Evolutionary conservation across 2,113 vertebrate species (phyloP), one percentile per base, ranked within the genome.

Genomic region (Muscicapa adusta): DNA sequence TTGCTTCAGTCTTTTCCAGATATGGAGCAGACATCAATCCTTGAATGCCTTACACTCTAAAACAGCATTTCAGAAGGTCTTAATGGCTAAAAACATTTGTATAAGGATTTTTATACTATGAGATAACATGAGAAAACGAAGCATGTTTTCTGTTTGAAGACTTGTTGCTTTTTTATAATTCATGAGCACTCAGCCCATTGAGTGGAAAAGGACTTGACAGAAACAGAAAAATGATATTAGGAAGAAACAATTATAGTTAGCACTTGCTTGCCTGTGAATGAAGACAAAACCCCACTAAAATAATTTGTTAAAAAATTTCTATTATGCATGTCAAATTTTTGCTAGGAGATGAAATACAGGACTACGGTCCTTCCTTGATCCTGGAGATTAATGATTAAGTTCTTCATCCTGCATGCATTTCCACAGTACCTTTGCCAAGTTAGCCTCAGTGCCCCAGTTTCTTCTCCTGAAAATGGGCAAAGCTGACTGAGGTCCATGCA

Each of bases 61-160:
- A 93, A 91, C 83, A 96, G 88, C 91, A 88, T 83, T 79, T 95
- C 3, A 1, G 51, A 90, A 94, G 34, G 51, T 26, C 75, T 74
- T 77, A 83, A 66, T 1, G 1, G 57, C 71, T 92, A 82, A 91
- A 96, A 96, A 90, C 78, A 88, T 95, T 95, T 94, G 71, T 70
- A 34, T 50, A 88, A 93, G 66, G 78, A 89, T 94, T 88, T 93
- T 96, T 91, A 79, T 88, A 58, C 45, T 73, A 50, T 76, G 82
- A 94, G 45, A 82, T 78, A 77, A 94, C 80, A 93, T 65, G 71
- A 80, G 74, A 96, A 93, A 94, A 88, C 0, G 8, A 95, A 90
- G 54, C 67, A 66, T 36, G 73, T 95, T 74, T 89, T 20, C 70
- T 85, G 20, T 36, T 70, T 90, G 63, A 80, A 90, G 79, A 88